Evolutionary conservation across 2,888 invertebrate genomes (phyloP), one percentile per base, ranked within the genome.

Genomic region (Hirudinaria manillensis): DNA sequence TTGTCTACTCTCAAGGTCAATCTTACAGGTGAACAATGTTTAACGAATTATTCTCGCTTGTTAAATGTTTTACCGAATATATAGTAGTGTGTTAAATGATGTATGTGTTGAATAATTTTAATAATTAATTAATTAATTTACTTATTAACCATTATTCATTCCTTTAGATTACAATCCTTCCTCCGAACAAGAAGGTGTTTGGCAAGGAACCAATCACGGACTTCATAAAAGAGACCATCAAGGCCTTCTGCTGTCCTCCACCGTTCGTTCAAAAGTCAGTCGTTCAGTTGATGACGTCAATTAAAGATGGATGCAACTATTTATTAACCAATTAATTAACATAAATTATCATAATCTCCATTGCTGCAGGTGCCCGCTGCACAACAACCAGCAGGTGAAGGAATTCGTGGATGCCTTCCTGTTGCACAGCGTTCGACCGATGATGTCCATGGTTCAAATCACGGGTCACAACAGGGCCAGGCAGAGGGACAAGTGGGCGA

Each of bases 391-490:
- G 71, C 91, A 91, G 89, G 91, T 92, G 0, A 92, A 92, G 82
- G 92, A 93, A 80, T 92, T 91, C 83, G 90, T 95, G 1, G 94
- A 96, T 81, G 91, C 91, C 76, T 94, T 97, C 87, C 88, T 97
- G 74, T 89, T 89, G 19, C 92, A 93, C 78, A 93, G 94, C 83
- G 90, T 92, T 77, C 89, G 92, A 56, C 92, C 94, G 6, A 93
- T 97, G 83, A 91, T 91, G 16, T 91, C 90, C 80, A 87, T 97
- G 75, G 88, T 97, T 76, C 83, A 86, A 80, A 74, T 72, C 53
- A 93, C 92, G 83, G 97, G 98, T 0, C 94, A 95, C 85, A 98
- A 98, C 86, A 89, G 95, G 79, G 96, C 98, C 4, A 88, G 98
- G 51, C 97, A 97, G 85, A 88, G 97, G 76, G 97, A 98, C 84